Evolutionary conservation across 2,113 vertebrate genomes (phyloP).

Genomic region (Apodemus sylvaticus): DNA sequence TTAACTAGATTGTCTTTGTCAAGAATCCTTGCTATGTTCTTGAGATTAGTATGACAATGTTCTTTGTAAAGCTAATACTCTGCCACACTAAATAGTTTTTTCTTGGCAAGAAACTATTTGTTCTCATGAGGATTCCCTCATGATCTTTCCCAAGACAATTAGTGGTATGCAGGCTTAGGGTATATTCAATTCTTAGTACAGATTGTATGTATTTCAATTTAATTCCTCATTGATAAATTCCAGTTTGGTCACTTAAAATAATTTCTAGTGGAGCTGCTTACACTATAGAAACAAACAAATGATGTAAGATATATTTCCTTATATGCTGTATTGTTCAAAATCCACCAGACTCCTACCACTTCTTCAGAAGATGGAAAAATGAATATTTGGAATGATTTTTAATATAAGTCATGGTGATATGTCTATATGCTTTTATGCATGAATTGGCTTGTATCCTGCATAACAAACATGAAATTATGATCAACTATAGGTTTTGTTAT

Average conservation of each 20-base stretch:
- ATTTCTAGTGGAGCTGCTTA: background rate
- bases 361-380: background rate
- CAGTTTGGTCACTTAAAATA: background rate
- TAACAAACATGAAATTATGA: constrained; percentile 37
- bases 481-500: background rate
- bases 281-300: background rate
- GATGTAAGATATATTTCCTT: background rate
- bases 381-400: constrained; percentile 48
- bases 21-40: background rate
- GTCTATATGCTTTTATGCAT: background rate
- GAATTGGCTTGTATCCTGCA: background rate
- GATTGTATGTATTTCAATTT: background rate
- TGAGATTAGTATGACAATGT: background rate
- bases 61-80: background rate
- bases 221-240: background rate
- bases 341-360: background rate
- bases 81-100: background rate
- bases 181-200: background rate
- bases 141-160: background rate
- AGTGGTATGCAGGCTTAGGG: background rate
- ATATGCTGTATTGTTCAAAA: background rate
- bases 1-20: background rate
- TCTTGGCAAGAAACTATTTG: background rate
- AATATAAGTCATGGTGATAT: constrained; percentile 23
- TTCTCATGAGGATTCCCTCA: background rate